Base-by-base conservation (phyloP, 2,113 vertebrate genomes). In the Phoxinus phoxinus region DNA sequence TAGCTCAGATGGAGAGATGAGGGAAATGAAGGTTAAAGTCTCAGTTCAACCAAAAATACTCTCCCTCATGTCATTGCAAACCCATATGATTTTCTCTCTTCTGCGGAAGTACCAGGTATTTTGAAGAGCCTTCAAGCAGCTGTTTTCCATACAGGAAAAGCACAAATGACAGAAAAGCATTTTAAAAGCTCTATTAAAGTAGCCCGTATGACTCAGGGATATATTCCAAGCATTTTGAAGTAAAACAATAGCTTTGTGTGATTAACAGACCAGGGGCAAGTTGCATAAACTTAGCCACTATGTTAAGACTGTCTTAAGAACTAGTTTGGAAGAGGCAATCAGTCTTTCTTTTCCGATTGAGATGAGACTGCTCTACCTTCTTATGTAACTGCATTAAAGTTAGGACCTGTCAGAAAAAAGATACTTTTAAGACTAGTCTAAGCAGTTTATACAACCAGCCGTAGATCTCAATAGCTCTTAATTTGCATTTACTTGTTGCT, bases 91-190 rank as follows among this genome's bases (percentile, higher is more conserved):
- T 46, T 21, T 44, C 37, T 44, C 25, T 46, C n/a, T 0, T 46
- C 41, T 74, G 41, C 1, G 12, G 10, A 71, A 71, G 35, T 41
- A 46, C 12, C 71, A 27, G n/a, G 11, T 74, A 46, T 48, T 74
- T 74, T 74, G 41, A 74, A 74, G 41, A 46, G 23, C 71, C 11
- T 73, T 41, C n/a, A 73, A 73, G 41, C 71, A 73, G 71, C 71
- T 74, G 71, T 46, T 46, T 74, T 74, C 71, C 27, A 67, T 25
- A 61, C n/a, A 25, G 58, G 53, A 53, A 53, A 53, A 53, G 17
- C 17, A 56, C 10, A 61, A 25, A 21, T 0, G 67, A 69, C 37
- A 37, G 7, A 2, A 41, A 41, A 41, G 41, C 41, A 41, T 41
- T 41, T 17, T 19, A 32, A 67, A 67, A 32, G 30, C 6, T 6